phyloP scores from a whole-genome alignment of 2,797 vertebrate species.

The Mormyrops attenuatus region DNA sequence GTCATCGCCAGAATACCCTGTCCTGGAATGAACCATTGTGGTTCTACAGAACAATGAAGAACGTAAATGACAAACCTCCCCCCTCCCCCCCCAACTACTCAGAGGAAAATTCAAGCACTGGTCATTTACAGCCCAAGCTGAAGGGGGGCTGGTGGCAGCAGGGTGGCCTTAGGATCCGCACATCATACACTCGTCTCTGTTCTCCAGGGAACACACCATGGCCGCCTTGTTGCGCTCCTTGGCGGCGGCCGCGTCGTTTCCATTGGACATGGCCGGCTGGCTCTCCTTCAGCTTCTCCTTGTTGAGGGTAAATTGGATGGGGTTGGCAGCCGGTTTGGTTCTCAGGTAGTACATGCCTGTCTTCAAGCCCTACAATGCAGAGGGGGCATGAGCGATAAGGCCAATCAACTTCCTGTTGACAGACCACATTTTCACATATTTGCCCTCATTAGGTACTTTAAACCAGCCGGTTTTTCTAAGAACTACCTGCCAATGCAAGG shows the following conservation, averaged over 20 bases:
- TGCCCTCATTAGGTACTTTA: background rate
- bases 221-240: constrained; percentile 86
- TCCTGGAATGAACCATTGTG: background rate
- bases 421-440: background rate
- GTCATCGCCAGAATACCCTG: background rate
- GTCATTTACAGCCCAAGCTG: background rate
- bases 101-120: background rate
- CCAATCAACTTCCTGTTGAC: background rate
- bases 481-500: background rate
- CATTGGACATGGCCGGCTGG: constrained; percentile 41
- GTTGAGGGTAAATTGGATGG: constrained; percentile 97
- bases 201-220: constrained; percentile 95
- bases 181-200: constrained; percentile 89
- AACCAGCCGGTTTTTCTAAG: background rate
- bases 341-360: constrained; percentile 97
- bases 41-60: background rate
- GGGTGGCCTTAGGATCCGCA: constrained; percentile 75
- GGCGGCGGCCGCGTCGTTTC: constrained; percentile 44
- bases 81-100: background rate
- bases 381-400: background rate
- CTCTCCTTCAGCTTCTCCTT: constrained; percentile 86
- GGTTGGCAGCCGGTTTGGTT: constrained; percentile 91
- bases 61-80: background rate
- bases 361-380: constrained; percentile 77
- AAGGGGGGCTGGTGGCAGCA: background rate